Evolutionary conservation across 2,888 invertebrate genomes (phyloP).

Genomic region (Rhodophaea formosa): DNA sequence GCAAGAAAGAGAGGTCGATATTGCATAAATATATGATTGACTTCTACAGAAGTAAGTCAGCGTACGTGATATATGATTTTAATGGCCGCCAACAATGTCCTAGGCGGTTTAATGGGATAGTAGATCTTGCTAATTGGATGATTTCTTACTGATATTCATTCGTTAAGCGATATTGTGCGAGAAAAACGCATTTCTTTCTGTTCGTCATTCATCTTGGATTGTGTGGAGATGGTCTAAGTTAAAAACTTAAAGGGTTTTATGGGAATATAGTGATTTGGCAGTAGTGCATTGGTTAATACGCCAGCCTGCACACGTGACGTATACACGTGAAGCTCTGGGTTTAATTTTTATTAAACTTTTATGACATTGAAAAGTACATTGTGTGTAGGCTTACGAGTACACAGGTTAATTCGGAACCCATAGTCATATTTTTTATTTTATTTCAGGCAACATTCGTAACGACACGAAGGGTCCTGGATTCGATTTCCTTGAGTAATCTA

Average conservation of each 20-base stretch:
- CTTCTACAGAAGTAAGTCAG: constrained; percentile 38
- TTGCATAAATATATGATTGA: constrained; percentile 36
- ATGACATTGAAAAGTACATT: no score
- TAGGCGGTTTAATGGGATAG: constrained; percentile 57
- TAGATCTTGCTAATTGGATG: constrained; percentile 75
- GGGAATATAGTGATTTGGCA: no score
- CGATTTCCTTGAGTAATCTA: no score
- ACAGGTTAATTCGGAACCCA: no score
- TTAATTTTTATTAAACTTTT: no score
- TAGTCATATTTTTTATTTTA: no score
- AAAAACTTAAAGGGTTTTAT: constrained; percentile 22
- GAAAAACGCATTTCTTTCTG: constrained; percentile 67
- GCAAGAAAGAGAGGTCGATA: constrained; percentile 21
- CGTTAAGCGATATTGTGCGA: constrained; percentile 55
- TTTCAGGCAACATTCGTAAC: no score
- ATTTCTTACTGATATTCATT: constrained; percentile 60
- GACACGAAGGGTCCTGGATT: no score
- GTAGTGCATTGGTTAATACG: no score
- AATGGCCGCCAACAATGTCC: constrained; percentile 57
- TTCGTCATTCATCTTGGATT: constrained; percentile 63
- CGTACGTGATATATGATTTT: constrained; percentile 74
- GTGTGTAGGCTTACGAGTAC: no score
- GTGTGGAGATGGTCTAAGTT: constrained; percentile 31
- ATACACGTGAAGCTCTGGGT: no score
- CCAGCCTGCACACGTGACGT: no score